Percentiles rank a stretch among this genome's conserved stretches.
These are phyloP conservation scores for Eugnorisma glareosa DNA, from an alignment of 2,888 invertebrate species.

Conservation along the genomic window DNA sequence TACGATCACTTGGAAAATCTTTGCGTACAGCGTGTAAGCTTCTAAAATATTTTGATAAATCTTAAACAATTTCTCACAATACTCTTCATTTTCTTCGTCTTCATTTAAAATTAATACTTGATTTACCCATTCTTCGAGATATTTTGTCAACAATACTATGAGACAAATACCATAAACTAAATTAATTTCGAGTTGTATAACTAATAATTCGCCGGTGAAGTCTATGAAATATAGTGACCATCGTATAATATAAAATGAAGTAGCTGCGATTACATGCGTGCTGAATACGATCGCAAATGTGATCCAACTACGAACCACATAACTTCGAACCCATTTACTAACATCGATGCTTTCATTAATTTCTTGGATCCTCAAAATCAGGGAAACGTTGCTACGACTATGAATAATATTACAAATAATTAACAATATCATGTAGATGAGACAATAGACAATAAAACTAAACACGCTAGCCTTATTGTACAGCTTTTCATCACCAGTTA, in stretches of 20 bases:
- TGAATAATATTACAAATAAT: conserved; percentile 6
- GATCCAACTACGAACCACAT: conserved; percentile 18
- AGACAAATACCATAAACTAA: conserved; percentile 15
- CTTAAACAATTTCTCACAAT: neutral
- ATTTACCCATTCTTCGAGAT: conserved; percentile 1
- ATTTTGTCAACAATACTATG: conserved; percentile 6
- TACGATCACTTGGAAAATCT: conserved; percentile 8
- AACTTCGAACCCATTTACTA: neutral
- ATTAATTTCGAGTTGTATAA: neutral
- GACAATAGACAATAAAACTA: neutral
- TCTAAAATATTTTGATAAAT: conserved; percentile 13
- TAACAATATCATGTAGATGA: neutral
- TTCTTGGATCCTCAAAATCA: conserved; percentile 25
- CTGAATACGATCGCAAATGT: neutral
- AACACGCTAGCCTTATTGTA: neutral
- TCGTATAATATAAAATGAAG: neutral
- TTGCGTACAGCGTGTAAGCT: neutral
- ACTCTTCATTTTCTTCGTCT: neutral
- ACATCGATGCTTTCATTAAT: conserved; percentile 5
- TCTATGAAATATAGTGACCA: neutral
- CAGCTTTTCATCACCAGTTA: neutral
- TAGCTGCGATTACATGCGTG: neutral
- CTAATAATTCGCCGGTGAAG: neutral
- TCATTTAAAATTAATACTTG: neutral
- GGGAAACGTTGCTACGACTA: conserved; percentile 8